Evolutionary conservation across 2,113 vertebrate genomes (phyloP).

Genomic region (Rousettus leschenaultii): DNA sequence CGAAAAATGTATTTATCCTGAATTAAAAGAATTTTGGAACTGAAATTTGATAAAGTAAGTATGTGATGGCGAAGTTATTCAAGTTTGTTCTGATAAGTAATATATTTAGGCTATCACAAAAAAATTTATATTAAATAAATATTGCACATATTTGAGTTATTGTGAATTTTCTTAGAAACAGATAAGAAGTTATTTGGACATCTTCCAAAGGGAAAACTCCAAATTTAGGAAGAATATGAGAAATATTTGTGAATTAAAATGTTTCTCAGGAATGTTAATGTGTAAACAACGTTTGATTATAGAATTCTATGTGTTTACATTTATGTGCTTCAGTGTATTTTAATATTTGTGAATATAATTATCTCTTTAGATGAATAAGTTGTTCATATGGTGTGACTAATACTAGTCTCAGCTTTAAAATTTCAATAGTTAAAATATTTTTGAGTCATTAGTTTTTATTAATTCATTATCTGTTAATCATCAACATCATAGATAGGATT

Average conservation of each 20-base stretch:
- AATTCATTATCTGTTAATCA: neutral
- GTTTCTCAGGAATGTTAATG: neutral
- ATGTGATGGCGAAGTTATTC: neutral
- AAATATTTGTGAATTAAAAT: conserved; percentile 2
- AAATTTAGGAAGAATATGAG: neutral
- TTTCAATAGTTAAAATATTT: neutral
- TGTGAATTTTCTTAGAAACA: neutral
- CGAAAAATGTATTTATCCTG: neutral
- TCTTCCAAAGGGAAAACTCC: neutral
- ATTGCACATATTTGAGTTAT: neutral
- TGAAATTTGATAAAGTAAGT: neutral
- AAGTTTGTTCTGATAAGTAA: neutral
- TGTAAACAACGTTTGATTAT: neutral
- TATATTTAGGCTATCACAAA: neutral
- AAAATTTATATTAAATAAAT: neutral
- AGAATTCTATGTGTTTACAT: neutral
- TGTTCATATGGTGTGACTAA: neutral
- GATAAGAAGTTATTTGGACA: neutral
- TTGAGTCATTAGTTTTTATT: conserved; percentile 29
- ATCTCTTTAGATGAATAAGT: neutral
- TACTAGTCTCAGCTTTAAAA: neutral
- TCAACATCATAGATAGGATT: neutral
- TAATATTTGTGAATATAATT: neutral
- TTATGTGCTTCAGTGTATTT: neutral
- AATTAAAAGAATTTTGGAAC: neutral